Evolutionary conservation across 2,113 vertebrate species (phyloP), one percentile per base, ranked within the genome.

Genomic region (Otocyon megalotis): DNA sequence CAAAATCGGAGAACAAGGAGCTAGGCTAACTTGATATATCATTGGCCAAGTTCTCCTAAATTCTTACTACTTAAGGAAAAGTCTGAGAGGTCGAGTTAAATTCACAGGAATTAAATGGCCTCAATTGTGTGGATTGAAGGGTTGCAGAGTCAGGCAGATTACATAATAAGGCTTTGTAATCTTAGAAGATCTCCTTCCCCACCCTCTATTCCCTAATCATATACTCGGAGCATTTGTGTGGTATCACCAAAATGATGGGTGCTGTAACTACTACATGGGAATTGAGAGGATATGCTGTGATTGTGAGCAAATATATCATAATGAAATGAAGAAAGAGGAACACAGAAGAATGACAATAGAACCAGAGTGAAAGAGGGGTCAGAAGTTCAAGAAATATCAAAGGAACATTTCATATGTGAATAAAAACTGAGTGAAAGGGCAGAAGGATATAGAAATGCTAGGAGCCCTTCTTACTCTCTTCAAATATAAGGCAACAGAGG

Each of bases 241-340:
- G 97, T 96, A 67, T 90, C 74, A 20, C 95, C 67, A 93, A 97
- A 98, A 98, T 97, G 92, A 97, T 60, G 93, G 96, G 93, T 93
- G 48, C 48, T 84, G 26, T 14, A 94, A 94, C 30, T 89, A 50
- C 88, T 96, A 89, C 63, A 76, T 48, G 88, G 88, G 97, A 86
- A 97, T 95, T 92, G 82, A 67, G 60, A 96, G 62, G 56, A 87
- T 76, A 81, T 67, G 28, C 94, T 97, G 58, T 97, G 96, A 92
- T 95, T 89, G 77, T 67, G 87, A 89, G 50, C 5, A 56, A 90
- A 62, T 37, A 19, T 26, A 65, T 79, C 76, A 85, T 50, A 54
- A 93, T 28, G 62, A 50, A 77, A 81, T 58, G 65, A 95, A 95
- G 65, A 92, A 65, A 79, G 35, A 92, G 35, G 54, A 63, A 32